Evolutionary conservation across 2,888 invertebrate genomes (phyloP), one percentile per base, ranked within the genome.

Genomic region (Mythimna impura): DNA sequence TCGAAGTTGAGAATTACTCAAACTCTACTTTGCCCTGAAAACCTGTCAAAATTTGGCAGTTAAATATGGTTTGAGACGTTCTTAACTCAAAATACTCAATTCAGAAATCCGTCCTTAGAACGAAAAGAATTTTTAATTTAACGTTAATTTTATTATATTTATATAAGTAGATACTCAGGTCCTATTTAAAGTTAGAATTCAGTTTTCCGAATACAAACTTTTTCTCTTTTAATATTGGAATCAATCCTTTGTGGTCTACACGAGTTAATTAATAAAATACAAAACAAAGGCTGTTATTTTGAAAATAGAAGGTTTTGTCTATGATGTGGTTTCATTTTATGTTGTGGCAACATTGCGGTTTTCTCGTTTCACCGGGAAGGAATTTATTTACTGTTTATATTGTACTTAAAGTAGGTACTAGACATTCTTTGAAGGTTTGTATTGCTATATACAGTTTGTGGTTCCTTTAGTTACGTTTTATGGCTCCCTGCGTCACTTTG

Each of bases 241-340:
- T 78, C 22, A 61, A 78, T 71, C 20, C 54, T 30, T 47, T 47
- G 79, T 61, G 61, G 72, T 71, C 66, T 66, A 36, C 47, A 47
- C n/a, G 47, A 71, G 61, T 74, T 80, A 64, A 85, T 84, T 71
- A 76, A 69, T 76, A 64, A 70, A 76, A 75, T 67, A 70, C 60
- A 52, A 76, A 83, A 84, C 78, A 76, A 71, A 79, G 68, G 22
- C 47, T 63, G 65, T 73, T 76, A 61, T 81, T 81, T 76, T 61
- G 60, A 52, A 81, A 69, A 70, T 77, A 40, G 58, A 58, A 66
- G 34, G 73, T 69, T 73, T 75, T 77, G 70, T 67, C 71, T 76
- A 72, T 81, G 81, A 76, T 76, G 86, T 78, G 84, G 84, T 86
- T 83, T 80, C 58, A 50, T 86, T 76, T 80, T 73, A 55, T 64